Evolutionary conservation across 1,140 invertebrate species (phyloP), one percentile per base, ranked within the genome.

Genomic region (Amphibalanus amphitrite): DNA sequence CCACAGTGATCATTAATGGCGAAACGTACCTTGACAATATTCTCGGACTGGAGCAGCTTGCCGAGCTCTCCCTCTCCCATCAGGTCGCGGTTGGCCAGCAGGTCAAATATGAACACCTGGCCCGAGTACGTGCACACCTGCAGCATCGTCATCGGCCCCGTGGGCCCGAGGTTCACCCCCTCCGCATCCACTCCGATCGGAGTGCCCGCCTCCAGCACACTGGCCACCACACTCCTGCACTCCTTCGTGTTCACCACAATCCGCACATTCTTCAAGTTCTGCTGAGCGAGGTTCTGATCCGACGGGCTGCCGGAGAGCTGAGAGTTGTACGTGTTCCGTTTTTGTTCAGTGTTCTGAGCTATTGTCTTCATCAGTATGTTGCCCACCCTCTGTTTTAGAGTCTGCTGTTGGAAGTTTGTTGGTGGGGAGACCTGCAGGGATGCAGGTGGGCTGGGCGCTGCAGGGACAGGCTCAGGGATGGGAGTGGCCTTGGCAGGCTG

Each of bases 121-220:
- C 91, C 90, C 67, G 85, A 83, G 75, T 86, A 85, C 0, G 89
- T 91, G 23, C 89, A 90, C 73, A 97, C 86, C 81, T 95, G 92
- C 75, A 95, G 84, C 29, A 95, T 80, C 0, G 92, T 95, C 29
- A 96, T 81, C 75, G 77, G 77, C 20, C 80, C 80, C 17, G 72
- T 76, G 87, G 87, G 25, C 90, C 91, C 92, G 40, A 95, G 81
- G 82, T 95, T 95, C 13, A 95, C 89, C 28, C 93, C 93, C 82
- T 96, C 93, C 75, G 90, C 93, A 79, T 95, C 93, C 75, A 95
- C 86, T 0, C 90, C 89, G 30, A 95, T 80, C 29, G 81, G 78
- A 75, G 85, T 85, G 33, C 74, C 69, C 67, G 83, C 82, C 25
- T 73, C 84, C 76, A 91, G 83, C 71, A 95, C 88, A 69, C 89